phyloP scores from a whole-genome alignment of 2,113 vertebrate genomes.

The Phainopepla nitens region DNA sequence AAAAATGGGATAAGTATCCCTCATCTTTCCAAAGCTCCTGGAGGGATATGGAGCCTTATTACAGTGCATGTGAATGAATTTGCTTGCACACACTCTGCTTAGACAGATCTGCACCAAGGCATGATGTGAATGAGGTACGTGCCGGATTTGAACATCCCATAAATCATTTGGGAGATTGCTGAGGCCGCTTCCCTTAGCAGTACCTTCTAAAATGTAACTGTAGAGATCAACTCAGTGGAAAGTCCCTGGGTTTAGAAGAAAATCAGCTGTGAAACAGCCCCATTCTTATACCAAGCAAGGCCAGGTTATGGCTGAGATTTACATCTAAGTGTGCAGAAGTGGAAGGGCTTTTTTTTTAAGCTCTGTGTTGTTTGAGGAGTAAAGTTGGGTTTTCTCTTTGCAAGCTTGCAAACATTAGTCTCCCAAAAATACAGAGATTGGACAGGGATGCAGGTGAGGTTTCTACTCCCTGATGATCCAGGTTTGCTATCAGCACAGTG shows the following conservation, averaged over 20 bases:
- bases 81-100: not conserved
- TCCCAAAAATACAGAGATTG: not conserved
- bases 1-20: conserved; percentile 15
- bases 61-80: not conserved
- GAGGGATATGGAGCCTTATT: not conserved
- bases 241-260: not conserved
- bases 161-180: not conserved
- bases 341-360: not conserved
- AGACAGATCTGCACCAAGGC: not conserved
- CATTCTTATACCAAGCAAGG: not conserved
- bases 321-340: not conserved
- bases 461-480: not conserved
- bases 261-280: not conserved
- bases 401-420: fast-evolving
- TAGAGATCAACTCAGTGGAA: not conserved
- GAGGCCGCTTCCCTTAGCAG: fast-evolving
- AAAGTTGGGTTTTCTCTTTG: not conserved
- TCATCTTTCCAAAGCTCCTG: not conserved
- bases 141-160: not conserved
- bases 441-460: not conserved
- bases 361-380: not conserved
- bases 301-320: not conserved
- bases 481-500: not conserved
- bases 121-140: not conserved
- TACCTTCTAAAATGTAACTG: not conserved